Percentiles rank a stretch among this genome's conserved stretches.
phyloP scores from a whole-genome alignment of 2,113 vertebrate genomes.

The Eupsittula cactorum region DNA sequence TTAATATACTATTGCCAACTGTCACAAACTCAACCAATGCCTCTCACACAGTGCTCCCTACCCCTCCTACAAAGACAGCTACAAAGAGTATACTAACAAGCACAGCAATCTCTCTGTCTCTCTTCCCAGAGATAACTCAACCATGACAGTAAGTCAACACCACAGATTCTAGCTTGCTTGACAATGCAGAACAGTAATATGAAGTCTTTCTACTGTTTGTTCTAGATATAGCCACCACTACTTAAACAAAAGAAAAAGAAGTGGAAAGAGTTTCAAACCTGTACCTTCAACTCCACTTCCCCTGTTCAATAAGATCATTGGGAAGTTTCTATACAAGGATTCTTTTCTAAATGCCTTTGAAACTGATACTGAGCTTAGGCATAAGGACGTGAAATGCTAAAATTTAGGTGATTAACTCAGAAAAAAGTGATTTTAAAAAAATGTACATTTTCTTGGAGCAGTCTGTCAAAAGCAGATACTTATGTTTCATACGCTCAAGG shows the following conservation, averaged over 20 bases:
- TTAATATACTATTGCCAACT: background rate
- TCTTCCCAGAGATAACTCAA: background rate
- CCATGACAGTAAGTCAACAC: background rate
- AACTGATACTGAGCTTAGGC: background rate
- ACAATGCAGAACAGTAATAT: background rate
- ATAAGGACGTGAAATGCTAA: background rate
- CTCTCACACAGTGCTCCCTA: background rate
- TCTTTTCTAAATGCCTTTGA: background rate
- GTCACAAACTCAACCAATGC: background rate
- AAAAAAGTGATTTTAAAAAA: background rate
- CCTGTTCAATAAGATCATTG: background rate
- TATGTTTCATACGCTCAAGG: background rate
- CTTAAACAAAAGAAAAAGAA: background rate
- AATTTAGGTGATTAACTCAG: background rate
- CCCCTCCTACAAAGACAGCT: background rate
- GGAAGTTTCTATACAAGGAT: background rate
- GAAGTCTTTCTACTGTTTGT: background rate
- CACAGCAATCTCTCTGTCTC: background rate
- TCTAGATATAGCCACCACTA: background rate
- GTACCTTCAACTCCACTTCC: background rate
- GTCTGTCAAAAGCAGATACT: background rate
- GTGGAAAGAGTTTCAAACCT: background rate
- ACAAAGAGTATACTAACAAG: background rate
- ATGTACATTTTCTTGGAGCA: background rate
- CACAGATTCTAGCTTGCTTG: background rate